Evolutionary conservation across 92 coral and sea anemone species (phyloP).

Genomic region (Epizoanthus ramosus): DNA sequence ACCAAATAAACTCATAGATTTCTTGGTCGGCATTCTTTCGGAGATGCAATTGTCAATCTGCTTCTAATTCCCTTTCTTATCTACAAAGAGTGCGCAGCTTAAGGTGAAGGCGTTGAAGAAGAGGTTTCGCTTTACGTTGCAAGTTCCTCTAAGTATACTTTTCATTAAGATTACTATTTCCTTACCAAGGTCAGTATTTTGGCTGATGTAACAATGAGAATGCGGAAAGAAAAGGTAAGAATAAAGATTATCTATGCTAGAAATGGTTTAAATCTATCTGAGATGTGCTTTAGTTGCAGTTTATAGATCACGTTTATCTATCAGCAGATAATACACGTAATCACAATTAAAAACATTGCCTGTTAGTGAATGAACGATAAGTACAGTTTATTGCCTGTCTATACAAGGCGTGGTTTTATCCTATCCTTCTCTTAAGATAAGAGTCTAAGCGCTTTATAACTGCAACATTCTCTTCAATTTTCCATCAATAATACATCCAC

Average conservation of each 20-base stretch:
- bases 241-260: too few relatives aligned
- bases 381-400: constrained; percentile 5
- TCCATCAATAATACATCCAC: constrained; percentile 36
- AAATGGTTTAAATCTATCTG: too few relatives aligned
- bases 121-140: constrained; percentile 34
- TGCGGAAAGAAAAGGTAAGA: too few relatives aligned
- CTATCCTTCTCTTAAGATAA: constrained; percentile 19
- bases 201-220: too few relatives aligned
- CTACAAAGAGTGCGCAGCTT: constrained; percentile 8
- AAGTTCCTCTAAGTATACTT: constrained; percentile 5
- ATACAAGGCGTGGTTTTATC: constrained; percentile 16
- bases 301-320: constrained; percentile 1
- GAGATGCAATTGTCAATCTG: constrained; percentile 15
- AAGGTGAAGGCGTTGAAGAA: constrained; percentile 15
- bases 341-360: constrained; percentile 16
- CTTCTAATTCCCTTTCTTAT: constrained; percentile 10
- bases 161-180: not conserved
- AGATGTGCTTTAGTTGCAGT: not conserved
- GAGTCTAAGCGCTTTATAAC: constrained; percentile 12
- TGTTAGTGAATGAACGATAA: constrained; percentile 27
- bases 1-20: not conserved
- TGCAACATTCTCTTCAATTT: constrained; percentile 19
- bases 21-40: constrained; percentile 26
- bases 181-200: constrained; percentile 18
- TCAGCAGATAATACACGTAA: constrained; percentile 2